Evolutionary conservation across 2,888 invertebrate species (phyloP).

Genomic region (Amblyjoppa proteus): DNA sequence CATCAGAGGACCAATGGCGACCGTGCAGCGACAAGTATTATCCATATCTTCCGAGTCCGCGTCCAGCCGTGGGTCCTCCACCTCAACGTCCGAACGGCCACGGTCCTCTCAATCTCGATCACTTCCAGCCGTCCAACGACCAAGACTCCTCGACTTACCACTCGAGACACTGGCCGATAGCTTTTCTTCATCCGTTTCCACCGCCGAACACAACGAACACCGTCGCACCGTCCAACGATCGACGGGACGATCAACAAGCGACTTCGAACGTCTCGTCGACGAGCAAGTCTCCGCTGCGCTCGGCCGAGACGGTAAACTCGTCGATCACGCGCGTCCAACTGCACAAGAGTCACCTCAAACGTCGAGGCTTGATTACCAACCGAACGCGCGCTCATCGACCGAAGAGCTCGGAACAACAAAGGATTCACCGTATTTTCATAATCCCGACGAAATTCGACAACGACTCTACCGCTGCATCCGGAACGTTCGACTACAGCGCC

Average conservation of each 20-base stretch:
- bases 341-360: constrained; percentile 55
- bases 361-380: constrained; percentile 49
- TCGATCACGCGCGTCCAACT: constrained; percentile 32
- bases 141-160: constrained; percentile 46
- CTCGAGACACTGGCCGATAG: constrained; percentile 91
- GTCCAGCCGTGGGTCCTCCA: constrained; percentile 75
- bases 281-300: neutral
- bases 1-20: constrained; percentile 92
- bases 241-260: constrained; percentile 41
- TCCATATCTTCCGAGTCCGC: constrained; percentile 86
- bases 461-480: neutral
- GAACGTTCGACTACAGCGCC: neutral
- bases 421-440: constrained; percentile 41
- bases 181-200: constrained; percentile 92
- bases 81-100: constrained; percentile 61
- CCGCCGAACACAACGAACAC: constrained; percentile 90
- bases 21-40: constrained; percentile 94
- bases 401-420: constrained; percentile 23
- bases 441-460: constrained; percentile 16
- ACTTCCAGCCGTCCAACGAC: constrained; percentile 75
- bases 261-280: neutral
- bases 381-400: neutral
- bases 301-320: neutral
- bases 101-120: neutral
- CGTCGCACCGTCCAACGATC: constrained; percentile 68